phyloP scores from a whole-genome alignment of 2,888 invertebrate genomes.

The Dermolepida albohirtum region DNA sequence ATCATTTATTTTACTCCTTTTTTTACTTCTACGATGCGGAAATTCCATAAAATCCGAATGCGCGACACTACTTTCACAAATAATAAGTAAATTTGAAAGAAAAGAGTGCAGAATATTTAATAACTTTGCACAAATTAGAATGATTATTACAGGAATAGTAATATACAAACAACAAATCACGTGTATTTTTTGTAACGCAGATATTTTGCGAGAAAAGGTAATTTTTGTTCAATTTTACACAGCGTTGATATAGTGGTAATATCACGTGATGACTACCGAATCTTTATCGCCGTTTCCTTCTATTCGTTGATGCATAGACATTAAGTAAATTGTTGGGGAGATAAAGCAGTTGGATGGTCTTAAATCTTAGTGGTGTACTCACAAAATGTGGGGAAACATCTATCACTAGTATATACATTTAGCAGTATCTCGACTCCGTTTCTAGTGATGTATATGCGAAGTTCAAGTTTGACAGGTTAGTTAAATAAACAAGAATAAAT shows the following conservation, averaged over 20 bases:
- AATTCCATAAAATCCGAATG: neutral
- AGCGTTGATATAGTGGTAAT: neutral
- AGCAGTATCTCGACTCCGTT: too few relatives aligned
- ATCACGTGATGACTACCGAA: neutral
- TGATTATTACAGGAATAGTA: slow-evolving; percentile 2
- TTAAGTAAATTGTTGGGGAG: slow-evolving; percentile 7
- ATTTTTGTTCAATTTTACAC: neutral
- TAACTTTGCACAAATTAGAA: neutral
- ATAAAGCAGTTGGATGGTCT: slow-evolving; percentile 3
- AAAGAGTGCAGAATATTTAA: neutral
- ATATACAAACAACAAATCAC: slow-evolving; percentile 6
- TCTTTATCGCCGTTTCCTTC: neutral
- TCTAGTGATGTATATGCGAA: too few relatives aligned
- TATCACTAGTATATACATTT: too few relatives aligned
- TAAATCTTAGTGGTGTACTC: neutral
- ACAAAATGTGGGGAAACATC: too few relatives aligned
- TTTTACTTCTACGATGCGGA: neutral
- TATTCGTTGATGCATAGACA: neutral
- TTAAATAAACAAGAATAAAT: too few relatives aligned
- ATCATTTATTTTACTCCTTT: slow-evolving; percentile 1
- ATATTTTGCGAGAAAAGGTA: neutral
- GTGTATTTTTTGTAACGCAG: slow-evolving; percentile 2
- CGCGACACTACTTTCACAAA: neutral
- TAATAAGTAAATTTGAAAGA: neutral
- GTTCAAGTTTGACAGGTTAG: too few relatives aligned